These are phyloP conservation scores for Machaerirhynchus nigripectus DNA, from an alignment of 2,113 vertebrate species.

Conservation along the genomic window DNA sequence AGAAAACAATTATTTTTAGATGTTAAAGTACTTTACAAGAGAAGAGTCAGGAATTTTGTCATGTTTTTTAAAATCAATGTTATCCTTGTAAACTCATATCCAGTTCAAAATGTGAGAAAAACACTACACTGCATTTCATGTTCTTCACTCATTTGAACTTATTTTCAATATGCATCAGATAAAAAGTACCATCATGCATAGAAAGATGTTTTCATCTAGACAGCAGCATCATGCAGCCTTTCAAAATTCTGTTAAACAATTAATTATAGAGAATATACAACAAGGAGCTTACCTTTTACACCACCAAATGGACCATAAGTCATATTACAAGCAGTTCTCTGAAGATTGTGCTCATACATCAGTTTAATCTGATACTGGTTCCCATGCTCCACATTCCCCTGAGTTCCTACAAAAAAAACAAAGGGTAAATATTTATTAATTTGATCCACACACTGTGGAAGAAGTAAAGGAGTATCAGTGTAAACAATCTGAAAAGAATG, in stretches of 20 bases:
- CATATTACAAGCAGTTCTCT: slow-evolving; percentile 95
- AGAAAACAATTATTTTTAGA: background rate
- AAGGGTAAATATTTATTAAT: background rate
- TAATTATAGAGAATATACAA: background rate
- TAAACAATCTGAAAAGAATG: background rate
- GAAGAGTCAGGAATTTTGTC: background rate
- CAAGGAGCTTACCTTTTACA: slow-evolving; percentile 81
- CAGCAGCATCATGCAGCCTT: background rate
- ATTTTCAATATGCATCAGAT: background rate
- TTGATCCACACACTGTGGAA: background rate
- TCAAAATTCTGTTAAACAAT: background rate
- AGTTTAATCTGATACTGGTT: slow-evolving; percentile 94
- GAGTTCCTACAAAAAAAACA: slow-evolving; percentile 71
- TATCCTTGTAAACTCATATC: background rate
- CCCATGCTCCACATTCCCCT: slow-evolving; percentile 93
- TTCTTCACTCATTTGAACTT: background rate
- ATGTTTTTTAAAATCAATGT: background rate
- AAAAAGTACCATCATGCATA: background rate
- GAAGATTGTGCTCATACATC: slow-evolving; percentile 93
- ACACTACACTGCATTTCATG: background rate
- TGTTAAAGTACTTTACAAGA: background rate
- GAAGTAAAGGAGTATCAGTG: background rate
- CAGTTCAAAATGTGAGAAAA: background rate
- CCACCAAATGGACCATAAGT: slow-evolving; percentile 92
- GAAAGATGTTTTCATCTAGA: background rate